Evolutionary conservation across 2,113 vertebrate genomes (phyloP).

Genomic region (Cnemophilus loriae): DNA sequence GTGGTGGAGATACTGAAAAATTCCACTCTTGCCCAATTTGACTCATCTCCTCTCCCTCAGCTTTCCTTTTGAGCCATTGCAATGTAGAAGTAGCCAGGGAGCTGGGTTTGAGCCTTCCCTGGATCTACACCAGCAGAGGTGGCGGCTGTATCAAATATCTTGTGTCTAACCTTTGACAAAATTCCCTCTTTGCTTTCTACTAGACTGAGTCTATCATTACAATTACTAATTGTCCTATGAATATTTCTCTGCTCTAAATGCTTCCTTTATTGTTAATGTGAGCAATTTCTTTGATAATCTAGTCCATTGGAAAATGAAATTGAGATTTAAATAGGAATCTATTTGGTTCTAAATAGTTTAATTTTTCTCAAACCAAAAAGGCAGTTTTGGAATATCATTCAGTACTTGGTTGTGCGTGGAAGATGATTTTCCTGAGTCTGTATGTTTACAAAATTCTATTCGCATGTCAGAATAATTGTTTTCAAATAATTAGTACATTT

Average conservation of each 20-base stretch:
- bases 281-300: background rate
- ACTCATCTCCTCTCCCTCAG: background rate
- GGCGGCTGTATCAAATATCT: background rate
- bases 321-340: conserved; percentile 43
- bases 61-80: background rate
- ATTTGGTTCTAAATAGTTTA: conserved; percentile 25
- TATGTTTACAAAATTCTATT: conserved; percentile 4
- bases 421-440: background rate
- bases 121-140: background rate
- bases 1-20: background rate
- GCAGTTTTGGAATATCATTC: background rate
- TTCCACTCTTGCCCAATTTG: background rate
- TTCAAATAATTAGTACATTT: conserved; percentile 23
- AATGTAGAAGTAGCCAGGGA: background rate
- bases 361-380: conserved; percentile 24
- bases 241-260: background rate
- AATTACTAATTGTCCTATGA: background rate
- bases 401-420: background rate
- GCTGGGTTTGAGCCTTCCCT: background rate
- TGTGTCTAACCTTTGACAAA: background rate
- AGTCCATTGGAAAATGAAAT: background rate
- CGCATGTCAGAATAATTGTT: conserved; percentile 18
- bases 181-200: background rate
- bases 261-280: conserved; percentile 12
- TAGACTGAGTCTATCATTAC: background rate